Evolutionary conservation across 30 jellyfish, hydroid and myxozoan genomes (phyloP).

Genomic region (Chironex yamaguchii): DNA sequence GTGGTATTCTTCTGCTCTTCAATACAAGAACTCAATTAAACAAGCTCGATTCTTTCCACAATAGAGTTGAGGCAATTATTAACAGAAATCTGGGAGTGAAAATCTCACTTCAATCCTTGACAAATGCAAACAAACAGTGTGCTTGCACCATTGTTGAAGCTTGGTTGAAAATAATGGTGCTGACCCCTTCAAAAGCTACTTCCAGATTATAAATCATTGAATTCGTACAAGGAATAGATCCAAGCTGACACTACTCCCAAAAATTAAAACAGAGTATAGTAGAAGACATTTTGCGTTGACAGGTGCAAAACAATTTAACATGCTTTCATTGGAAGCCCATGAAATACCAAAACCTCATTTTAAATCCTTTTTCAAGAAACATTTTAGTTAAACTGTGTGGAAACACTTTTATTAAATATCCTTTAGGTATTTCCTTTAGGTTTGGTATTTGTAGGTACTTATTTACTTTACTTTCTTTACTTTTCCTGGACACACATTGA

Average conservation of each 20-base stretch:
- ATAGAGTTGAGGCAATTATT: conserved; percentile 27
- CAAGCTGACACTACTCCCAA: conserved; percentile 32
- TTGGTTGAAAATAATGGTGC: conserved; percentile 1
- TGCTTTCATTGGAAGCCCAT: conserved; percentile 18
- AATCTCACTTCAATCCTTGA: conserved; percentile 60
- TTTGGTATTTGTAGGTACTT: too few species aligned
- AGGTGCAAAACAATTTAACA: conserved; percentile 27
- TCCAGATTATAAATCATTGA: conserved; percentile 28
- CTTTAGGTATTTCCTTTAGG: not conserved
- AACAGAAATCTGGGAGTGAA: conserved; percentile 57
- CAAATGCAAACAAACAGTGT: conserved; percentile 39
- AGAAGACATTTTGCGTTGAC: conserved; percentile 34
- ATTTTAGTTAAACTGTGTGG: conserved; percentile 4
- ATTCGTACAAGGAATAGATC: conserved; percentile 12
- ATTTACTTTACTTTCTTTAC: too few species aligned
- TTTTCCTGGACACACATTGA: not conserved
- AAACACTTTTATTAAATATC: not conserved
- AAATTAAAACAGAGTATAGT: conserved; percentile 29
- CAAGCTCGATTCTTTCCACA: conserved; percentile 34
- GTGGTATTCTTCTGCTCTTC: conserved; percentile 48
- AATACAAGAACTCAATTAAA: conserved; percentile 19
- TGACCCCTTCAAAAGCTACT: conserved; percentile 43
- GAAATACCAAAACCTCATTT: conserved; percentile 4
- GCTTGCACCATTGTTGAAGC: conserved; percentile 55
- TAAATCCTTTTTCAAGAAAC: conserved; percentile 4